Percentiles rank a stretch among this genome's conserved stretches.
Evolutionary conservation across 1,140 invertebrate genomes (phyloP).

Genomic region (Condylostylus longicornis): DNA sequence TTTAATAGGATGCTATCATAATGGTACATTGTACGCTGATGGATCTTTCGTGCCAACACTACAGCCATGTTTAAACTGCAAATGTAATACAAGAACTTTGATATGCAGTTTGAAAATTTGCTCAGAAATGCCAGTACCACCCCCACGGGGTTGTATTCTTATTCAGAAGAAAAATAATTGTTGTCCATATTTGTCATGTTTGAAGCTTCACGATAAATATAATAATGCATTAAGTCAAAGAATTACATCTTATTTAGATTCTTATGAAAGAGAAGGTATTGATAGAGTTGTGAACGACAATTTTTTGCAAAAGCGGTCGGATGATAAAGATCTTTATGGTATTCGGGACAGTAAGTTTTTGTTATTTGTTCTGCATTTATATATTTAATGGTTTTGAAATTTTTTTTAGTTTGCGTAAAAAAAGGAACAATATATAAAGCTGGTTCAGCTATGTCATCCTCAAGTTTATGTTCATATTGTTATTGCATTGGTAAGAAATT

Average conservation of each 20-base stretch:
- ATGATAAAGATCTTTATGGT: slow-evolving; percentile 27
- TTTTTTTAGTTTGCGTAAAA: slow-evolving; percentile 22
- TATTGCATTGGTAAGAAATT: slow-evolving; percentile 53
- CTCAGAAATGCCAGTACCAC: slow-evolving; percentile 53
- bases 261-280: slow-evolving; percentile 29
- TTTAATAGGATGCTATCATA: slow-evolving; percentile 48
- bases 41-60: slow-evolving; percentile 45
- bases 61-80: slow-evolving; percentile 63
- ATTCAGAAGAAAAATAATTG: slow-evolving; percentile 50
- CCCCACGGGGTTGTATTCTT: slow-evolving; percentile 52
- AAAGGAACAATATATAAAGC: slow-evolving; percentile 31
- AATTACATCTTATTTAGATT: slow-evolving; percentile 29
- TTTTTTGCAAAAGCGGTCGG: slow-evolving; percentile 23
- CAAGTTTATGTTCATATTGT: slow-evolving; percentile 68
- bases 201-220: slow-evolving; percentile 37
- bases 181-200: slow-evolving; percentile 60
- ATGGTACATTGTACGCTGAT: slow-evolving; percentile 45
- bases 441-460: slow-evolving; percentile 69
- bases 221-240: slow-evolving; percentile 25
- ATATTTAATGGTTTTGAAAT: too few relatives aligned
- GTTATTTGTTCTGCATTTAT: too few relatives aligned
- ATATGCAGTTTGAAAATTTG: slow-evolving; percentile 63
- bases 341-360: too few relatives aligned
- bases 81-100: slow-evolving; percentile 51
- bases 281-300: slow-evolving; percentile 30